Base-by-base conservation (phyloP, 2,797 vertebrate genomes). In the Poeciliopsis gracilis region DNA sequence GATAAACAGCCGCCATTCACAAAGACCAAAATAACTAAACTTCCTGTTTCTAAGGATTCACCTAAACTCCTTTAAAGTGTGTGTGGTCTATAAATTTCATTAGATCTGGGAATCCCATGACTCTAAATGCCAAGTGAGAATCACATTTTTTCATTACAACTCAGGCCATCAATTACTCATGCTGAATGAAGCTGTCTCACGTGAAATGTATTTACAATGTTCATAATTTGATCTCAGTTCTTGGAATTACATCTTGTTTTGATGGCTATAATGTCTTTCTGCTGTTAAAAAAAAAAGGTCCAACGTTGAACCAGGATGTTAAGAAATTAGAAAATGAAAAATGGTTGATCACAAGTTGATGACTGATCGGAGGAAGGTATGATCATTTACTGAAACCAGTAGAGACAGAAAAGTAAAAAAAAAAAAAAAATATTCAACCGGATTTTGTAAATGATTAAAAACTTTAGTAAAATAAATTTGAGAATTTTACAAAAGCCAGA, bases 161-260 rank as follows among this genome's bases (percentile, higher is more conserved):
- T 70, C 41, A 70, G 7, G 45, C 41, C 25, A 45, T 69, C 38
- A 45, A 28, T 70, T 70, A 16, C 2, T 28, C 25, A 70, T 46
- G 43, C 25, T 46, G 41, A 53, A 77, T 33, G 5, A 71, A 45
- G 23, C n/a, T 16, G 36, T 16, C 10, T 77, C 67, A 71, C 76
- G 46, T 77, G 28, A 46, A 77, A 30, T 51, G 11, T 57, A 46
- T 71, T 77, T 20, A 71, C 49, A 71, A 23, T 33, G 55, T 71
- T 77, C 23, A 41, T n/a, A 33, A 46, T 70, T 57, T 30, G 38
- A 57, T 67, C 49, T 28, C 3, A 28, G 38, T 46, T 77, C 18
- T 12, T 33, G n/a, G 76, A 59, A 57, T 59, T 43, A 57, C 3
- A 11, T 12, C 38, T 28, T 43, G 2, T 43, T 70, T 30, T 10